phyloP scores from a whole-genome alignment of 2,113 vertebrate species.

The Barbus barbus region DNA sequence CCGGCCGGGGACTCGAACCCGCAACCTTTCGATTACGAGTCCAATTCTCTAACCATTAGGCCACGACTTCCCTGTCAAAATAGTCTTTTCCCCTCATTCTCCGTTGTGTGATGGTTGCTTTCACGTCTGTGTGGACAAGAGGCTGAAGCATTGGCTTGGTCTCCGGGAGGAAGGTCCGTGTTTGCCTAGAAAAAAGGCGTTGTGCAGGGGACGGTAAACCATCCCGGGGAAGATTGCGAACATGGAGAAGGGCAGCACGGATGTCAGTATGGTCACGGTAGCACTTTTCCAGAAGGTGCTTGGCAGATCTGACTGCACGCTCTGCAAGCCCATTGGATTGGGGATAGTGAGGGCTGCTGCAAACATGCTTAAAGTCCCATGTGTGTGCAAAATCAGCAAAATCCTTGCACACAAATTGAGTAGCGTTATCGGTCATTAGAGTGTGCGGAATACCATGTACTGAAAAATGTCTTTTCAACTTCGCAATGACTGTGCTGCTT shows the following conservation, averaged over 20 bases:
- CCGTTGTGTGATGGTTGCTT: background rate
- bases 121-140: background rate
- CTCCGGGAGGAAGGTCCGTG: background rate
- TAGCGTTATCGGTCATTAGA: background rate
- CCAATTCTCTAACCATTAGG: too few species aligned
- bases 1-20: too few species aligned
- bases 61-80: too few species aligned
- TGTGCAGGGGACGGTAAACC: too few species aligned
- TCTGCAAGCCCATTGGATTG: background rate
- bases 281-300: background rate
- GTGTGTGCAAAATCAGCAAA: background rate
- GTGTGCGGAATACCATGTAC: background rate
- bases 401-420: background rate
- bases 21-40: too few species aligned
- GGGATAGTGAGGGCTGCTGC: background rate
- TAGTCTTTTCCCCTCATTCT: background rate
- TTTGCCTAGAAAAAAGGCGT: conserved; percentile 1
- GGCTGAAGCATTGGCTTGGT: background rate
- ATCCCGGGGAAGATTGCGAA: too few species aligned
- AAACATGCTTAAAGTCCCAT: background rate
- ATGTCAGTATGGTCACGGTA: background rate
- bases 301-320: background rate
- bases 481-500: background rate
- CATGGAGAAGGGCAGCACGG: too few species aligned
- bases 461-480: background rate